These are phyloP conservation scores for Heteromyza rotundicornis DNA, from an alignment of 2,888 invertebrate genomes.

Conservation along the genomic window DNA sequence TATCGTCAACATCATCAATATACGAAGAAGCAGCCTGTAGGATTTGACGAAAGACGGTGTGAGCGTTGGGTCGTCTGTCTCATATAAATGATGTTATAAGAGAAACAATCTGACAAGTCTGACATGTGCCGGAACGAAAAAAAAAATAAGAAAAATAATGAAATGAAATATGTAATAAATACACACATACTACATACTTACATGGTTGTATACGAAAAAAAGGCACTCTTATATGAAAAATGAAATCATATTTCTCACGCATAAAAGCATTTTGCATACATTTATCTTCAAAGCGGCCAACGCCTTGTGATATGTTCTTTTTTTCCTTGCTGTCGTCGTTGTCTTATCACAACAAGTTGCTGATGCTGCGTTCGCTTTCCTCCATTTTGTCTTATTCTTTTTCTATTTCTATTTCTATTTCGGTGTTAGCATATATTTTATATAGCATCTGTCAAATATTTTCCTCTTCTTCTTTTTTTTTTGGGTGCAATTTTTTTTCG, in stretches of 20 bases:
- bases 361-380: neutral
- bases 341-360: neutral
- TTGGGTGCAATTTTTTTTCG: neutral
- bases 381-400: neutral
- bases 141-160: neutral
- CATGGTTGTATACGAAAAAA: neutral
- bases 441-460: constrained; percentile 17
- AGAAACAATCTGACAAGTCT: constrained; percentile 36
- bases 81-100: constrained; percentile 53
- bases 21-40: neutral
- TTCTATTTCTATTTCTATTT: neutral
- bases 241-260: neutral
- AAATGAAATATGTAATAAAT: neutral
- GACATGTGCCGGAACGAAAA: constrained; percentile 24
- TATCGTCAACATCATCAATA: neutral
- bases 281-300: neutral
- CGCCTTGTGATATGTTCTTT: neutral
- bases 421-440: constrained; percentile 12
- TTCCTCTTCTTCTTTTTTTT: neutral
- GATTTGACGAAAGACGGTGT: too few species aligned
- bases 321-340: neutral
- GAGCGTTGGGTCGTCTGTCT: constrained; percentile 10
- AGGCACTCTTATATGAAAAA: neutral
- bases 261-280: neutral
- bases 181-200: neutral